Base-by-base conservation (phyloP, 2,113 vertebrate genomes). In the Cathartes aura region DNA sequence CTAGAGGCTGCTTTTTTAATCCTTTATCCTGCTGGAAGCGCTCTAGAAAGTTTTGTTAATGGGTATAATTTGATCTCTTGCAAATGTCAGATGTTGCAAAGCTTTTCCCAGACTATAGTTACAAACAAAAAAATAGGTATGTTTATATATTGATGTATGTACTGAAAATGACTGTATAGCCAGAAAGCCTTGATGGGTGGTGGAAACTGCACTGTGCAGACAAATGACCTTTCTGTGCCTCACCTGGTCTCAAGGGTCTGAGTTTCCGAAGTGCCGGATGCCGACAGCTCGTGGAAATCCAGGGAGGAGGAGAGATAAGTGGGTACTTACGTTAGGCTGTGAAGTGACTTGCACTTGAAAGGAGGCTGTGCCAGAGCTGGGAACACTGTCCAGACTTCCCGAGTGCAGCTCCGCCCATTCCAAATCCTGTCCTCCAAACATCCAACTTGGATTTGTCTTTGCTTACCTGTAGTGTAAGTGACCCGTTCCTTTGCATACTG, bases 341-440 rank as follows among this genome's bases (percentile, higher is more conserved):
- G 38, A n/a, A 42, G 22, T 85, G 62, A 47, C 16, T 47, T 43
- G 45, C 9, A 3, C 7, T 38, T 6, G 20, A 13, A n/a, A 12
- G 22, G 47, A 64, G n/a, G 52, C 50, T 42, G 42, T 9, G 75
- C n/a, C n/a, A 34, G 74, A 84, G 40, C 56, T 90, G 89, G 63
- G 36, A 60, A 32, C 6, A 9, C 23, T 1, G 1, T 40, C 24
- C 38, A 8, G 43, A 4, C 26, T 27, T 52, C 29, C n/a, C 1
- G 23, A 42, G 50, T 14, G 26, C 43, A 48, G 9, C 48, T 72
- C 14, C 19, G 55, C 36, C 58, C 4, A 5, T 75, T 48, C 17
- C 23, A 15, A 34, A 24, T 45, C 23, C 50, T 45, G 17, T 32
- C 8, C 36, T 76, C 24, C 63, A 19, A 4, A 12, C 63, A 15